phyloP scores from a whole-genome alignment of 2,888 invertebrate genomes.

The Heliconius ethilla region DNA sequence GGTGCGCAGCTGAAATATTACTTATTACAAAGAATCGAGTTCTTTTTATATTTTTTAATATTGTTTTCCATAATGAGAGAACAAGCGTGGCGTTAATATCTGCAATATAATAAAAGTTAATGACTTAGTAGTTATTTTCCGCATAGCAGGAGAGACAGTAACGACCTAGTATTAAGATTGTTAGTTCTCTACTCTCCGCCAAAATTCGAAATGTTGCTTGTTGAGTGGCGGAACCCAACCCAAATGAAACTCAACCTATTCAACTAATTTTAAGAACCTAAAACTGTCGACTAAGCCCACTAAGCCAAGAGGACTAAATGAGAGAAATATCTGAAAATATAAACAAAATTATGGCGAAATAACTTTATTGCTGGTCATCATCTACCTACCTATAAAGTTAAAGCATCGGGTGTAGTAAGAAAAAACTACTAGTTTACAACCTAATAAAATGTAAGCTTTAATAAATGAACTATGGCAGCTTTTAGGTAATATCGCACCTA shows the following conservation, averaged over 20 bases:
- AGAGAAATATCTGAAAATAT: background rate
- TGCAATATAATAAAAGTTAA: too few species aligned
- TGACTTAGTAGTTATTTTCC: background rate
- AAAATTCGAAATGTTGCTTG: background rate
- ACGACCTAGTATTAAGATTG: background rate
- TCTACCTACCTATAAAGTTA: background rate
- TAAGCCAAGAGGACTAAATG: too few species aligned
- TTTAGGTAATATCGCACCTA: slow-evolving; percentile 23
- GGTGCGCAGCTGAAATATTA: background rate
- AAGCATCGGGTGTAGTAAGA: background rate
- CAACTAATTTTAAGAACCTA: too few species aligned
- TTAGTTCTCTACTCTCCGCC: background rate
- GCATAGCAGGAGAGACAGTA: background rate
- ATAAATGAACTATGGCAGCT: slow-evolving; percentile 1
- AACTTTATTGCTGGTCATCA: background rate
- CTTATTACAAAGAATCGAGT: background rate
- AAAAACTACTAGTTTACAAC: slow-evolving; percentile 15
- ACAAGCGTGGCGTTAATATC: too few species aligned
- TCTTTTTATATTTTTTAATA: too few species aligned
- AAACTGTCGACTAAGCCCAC: too few species aligned
- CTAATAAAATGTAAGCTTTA: slow-evolving; percentile 17
- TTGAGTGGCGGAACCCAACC: background rate
- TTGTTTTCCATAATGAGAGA: too few species aligned
- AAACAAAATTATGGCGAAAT: background rate
- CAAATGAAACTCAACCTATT: too few species aligned